These are phyloP conservation scores for Micropterix aruncella DNA, from an alignment of 2,888 invertebrate genomes.

Conservation along the genomic window DNA sequence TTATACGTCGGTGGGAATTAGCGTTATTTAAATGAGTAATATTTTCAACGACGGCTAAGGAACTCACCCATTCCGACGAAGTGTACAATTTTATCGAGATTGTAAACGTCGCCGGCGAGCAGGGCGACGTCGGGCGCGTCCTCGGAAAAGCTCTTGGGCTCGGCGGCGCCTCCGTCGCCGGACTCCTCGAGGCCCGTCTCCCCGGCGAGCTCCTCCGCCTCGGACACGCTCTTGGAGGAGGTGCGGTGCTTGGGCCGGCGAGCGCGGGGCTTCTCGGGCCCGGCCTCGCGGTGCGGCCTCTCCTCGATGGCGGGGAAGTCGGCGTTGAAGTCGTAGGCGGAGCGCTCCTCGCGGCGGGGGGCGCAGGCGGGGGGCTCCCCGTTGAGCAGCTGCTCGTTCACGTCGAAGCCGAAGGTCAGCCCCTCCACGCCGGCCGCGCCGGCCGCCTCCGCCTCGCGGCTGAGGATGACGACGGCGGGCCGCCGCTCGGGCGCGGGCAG, in stretches of 20 bases:
- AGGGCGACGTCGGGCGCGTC: neutral
- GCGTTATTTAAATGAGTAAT: too few species aligned
- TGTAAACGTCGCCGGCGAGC: conserved; percentile 29
- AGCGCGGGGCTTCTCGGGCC: neutral
- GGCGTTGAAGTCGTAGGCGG: conserved; percentile 10
- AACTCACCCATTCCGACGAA: conserved; percentile 47
- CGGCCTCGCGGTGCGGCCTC: conserved; percentile 2
- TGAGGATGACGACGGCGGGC: conserved; percentile 62
- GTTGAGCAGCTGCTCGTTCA: conserved; percentile 56
- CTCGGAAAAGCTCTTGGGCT: neutral
- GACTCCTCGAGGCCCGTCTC: neutral
- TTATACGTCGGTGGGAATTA: too few species aligned
- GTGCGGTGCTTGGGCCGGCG: neutral
- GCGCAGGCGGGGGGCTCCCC: conserved; percentile 18
- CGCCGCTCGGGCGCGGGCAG: conserved; percentile 29
- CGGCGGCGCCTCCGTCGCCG: neutral
- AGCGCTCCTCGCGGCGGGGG: neutral
- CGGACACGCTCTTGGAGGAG: neutral
- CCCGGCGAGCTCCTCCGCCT: neutral
- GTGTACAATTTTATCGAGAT: conserved; percentile 46
- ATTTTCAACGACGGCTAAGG: too few species aligned
- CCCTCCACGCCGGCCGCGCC: conserved; percentile 43
- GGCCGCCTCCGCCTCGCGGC: conserved; percentile 34
- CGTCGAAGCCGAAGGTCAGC: conserved; percentile 69
- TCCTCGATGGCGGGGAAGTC: conserved; percentile 13